Evolutionary conservation across 2,888 invertebrate genomes (phyloP).

Genomic region (Ethmia dodecea): DNA sequence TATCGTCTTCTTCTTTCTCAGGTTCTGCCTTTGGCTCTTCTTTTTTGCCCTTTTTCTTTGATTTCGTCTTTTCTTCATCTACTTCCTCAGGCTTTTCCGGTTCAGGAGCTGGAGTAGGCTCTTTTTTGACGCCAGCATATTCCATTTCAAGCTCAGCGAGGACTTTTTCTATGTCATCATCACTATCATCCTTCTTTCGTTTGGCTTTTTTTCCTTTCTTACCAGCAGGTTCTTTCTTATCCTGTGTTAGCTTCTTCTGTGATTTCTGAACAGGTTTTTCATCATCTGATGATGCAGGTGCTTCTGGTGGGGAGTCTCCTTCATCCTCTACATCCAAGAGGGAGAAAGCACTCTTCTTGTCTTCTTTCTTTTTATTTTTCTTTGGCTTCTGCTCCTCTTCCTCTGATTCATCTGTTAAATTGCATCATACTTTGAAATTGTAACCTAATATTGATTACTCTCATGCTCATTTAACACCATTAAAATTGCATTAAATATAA

Average conservation of each 20-base stretch:
- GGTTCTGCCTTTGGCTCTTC: conserved; percentile 44
- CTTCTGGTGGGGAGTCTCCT: conserved; percentile 65
- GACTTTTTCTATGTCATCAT: conserved; percentile 90
- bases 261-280: conserved; percentile 53
- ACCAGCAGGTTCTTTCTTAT: conserved; percentile 68
- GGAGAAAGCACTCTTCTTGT: conserved; percentile 81
- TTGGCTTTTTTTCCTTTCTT: conserved; percentile 86
- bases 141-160: conserved; percentile 90
- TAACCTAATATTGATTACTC: not conserved
- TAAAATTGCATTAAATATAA: no score
- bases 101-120: conserved; percentile 56
- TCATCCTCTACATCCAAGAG: conserved; percentile 82
- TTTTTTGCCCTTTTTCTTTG: conserved; percentile 62
- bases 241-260: conserved; percentile 50
- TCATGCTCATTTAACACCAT: no score
- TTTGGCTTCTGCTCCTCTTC: conserved; percentile 64
- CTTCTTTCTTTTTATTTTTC: conserved; percentile 59
- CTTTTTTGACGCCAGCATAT: conserved; percentile 81
- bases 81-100: conserved; percentile 47
- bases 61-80: conserved; percentile 54
- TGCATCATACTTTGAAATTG: not conserved
- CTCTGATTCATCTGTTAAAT: conserved; percentile 53
- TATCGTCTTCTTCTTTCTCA: conserved; percentile 50
- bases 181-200: conserved; percentile 86
- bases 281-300: conserved; percentile 64